phyloP scores from a whole-genome alignment of 2,888 invertebrate species.

The Megalurothrips usitatus region DNA sequence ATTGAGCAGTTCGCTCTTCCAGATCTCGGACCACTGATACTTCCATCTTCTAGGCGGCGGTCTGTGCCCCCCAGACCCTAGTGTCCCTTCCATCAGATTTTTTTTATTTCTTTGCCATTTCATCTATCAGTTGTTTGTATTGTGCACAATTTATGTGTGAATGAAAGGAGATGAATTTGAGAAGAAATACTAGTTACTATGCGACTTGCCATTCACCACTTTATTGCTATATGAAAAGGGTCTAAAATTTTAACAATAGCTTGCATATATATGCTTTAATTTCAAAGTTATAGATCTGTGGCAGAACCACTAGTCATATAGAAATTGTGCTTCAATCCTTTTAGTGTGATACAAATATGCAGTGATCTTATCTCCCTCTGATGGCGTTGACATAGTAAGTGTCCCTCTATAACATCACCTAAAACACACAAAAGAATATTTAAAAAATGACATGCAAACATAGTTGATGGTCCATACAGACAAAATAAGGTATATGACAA shows the following conservation, averaged over 20 bases:
- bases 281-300: not conserved
- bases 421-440: constrained; percentile 39
- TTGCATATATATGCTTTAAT: not conserved
- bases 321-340: not conserved
- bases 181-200: not conserved
- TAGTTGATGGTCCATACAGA: constrained; percentile 38
- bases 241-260: not conserved
- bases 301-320: not conserved
- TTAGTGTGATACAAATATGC: not conserved
- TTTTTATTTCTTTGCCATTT: too few species aligned
- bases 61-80: too few species aligned
- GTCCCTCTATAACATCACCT: constrained; percentile 61
- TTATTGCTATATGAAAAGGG: not conserved
- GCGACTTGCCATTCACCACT: not conserved
- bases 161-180: not conserved
- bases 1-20: too few species aligned
- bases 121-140: too few species aligned
- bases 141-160: not conserved
- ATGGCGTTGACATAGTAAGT: constrained; percentile 67
- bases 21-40: too few species aligned
- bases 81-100: too few species aligned
- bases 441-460: not conserved
- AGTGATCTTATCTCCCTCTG: constrained; percentile 70
- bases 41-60: too few species aligned
- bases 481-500: not conserved